Conservation (phyloP, 2,113 vertebrate genomes). For the Myiagra hebetior region DNA sequence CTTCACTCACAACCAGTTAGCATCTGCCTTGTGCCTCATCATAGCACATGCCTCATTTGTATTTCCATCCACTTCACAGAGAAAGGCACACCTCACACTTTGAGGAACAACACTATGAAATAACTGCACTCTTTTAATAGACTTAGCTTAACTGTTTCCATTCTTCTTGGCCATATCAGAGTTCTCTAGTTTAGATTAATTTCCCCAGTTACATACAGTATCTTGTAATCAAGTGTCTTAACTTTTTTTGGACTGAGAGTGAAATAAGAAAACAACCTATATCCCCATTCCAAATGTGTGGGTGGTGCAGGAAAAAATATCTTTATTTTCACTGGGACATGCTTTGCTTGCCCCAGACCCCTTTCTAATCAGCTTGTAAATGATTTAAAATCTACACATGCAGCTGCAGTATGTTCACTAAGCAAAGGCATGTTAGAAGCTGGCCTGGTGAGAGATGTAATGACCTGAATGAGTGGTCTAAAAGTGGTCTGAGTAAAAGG, state of each 20-base stretch:
- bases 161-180: constrained; percentile 3
- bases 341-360: background rate
- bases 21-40: constrained; percentile 11
- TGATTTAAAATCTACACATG: background rate
- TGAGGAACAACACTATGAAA: background rate
- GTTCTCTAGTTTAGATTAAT: constrained; percentile 41
- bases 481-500: background rate
- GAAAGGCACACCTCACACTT: background rate
- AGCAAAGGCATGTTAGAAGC: background rate
- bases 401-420: background rate
- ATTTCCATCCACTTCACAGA: background rate
- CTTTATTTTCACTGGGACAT: constrained; percentile 22
- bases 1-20: background rate
- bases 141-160: background rate
- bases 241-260: background rate
- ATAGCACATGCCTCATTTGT: background rate
- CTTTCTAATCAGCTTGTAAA: background rate
- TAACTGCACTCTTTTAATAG: background rate
- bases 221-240: constrained; percentile 46
- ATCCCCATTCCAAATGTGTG: constrained; percentile 29
- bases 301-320: constrained; percentile 24
- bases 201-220: background rate
- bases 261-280: background rate
- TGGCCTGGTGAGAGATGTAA: background rate
- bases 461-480: background rate